Evolutionary conservation across 53 echinoderm and acorn worm genomes (phyloP), one percentile per base, ranked within the genome.

Genomic region (Stichopus horrens): DNA sequence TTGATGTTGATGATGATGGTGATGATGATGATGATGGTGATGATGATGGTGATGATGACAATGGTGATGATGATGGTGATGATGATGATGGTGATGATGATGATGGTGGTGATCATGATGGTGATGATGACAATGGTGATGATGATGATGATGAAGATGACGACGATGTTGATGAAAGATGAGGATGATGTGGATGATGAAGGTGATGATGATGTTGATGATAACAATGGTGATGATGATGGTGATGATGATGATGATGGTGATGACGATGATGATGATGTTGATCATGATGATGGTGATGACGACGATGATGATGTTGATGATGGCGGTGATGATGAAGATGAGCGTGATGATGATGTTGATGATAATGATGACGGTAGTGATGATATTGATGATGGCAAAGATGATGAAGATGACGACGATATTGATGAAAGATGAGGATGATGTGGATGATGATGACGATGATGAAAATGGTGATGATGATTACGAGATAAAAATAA

Each of bases 91-190:
- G 3, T 83, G 83, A 83, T 83, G 53, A 54, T 83, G 83, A 4
- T 83, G 57, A 2, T 83, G 83, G 5, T 83, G 83, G 5, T 83
- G 74, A 67, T 68, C 73, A 74, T 86, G 73, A 73, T 4, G 1
- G 73, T 86, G 86, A 86, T 86, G 86, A 73, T 86, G 86, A 73
- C 0, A 54, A 73, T 73, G 86, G 71, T 86, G 86, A 86, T 86
- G 74, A 21, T 86, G 83, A 83, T 4, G 53, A 54, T 83, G 83
- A 83, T 83, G 57, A 54, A 53, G 83, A 83, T 83, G 83, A 83
- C 55, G n/a, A 68, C 71, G n/a, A 68, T 68, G n/a, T 16, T n/a
- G n/a, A 68, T n/a, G 37, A 37, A 76, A 9, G 76, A 76, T 76
- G 76, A 76, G 11, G 10, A n/a, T 9, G 14, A 76, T 76, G 76